Evolutionary conservation across 2,113 vertebrate species (phyloP).

Genomic region (Gopherus evgoodei): DNA sequence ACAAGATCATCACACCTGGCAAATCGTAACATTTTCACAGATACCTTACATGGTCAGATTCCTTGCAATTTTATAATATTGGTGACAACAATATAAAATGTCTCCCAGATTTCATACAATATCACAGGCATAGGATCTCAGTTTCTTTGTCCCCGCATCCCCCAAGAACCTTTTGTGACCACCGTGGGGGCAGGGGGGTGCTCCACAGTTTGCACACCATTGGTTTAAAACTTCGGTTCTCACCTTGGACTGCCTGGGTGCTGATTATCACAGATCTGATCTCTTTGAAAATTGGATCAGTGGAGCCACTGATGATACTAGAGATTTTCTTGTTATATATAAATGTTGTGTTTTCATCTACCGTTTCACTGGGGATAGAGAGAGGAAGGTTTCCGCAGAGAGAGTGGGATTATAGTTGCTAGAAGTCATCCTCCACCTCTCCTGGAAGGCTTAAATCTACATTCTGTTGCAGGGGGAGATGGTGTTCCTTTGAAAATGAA

Average conservation of each 20-base stretch:
- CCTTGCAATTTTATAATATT: too few relatives aligned
- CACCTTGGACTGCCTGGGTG: background rate
- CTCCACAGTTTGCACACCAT: background rate
- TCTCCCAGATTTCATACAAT: too few relatives aligned
- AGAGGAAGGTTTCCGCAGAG: background rate
- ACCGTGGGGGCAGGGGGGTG: too few relatives aligned
- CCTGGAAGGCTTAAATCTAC: background rate
- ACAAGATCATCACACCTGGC: too few relatives aligned
- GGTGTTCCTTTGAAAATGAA: background rate
- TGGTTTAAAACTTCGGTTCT: background rate
- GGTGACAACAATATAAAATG: too few relatives aligned
- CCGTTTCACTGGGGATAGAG: background rate
- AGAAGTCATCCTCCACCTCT: background rate
- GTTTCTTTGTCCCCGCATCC: background rate
- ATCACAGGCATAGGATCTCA: background rate
- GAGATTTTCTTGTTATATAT: background rate
- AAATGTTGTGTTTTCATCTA: background rate
- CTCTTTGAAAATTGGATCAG: conserved; percentile 9
- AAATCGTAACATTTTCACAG: too few relatives aligned
- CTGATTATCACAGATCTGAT: background rate
- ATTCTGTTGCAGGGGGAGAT: fast-evolving
- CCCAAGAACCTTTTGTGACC: background rate
- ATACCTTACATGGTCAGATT: too few relatives aligned
- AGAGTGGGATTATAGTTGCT: background rate
- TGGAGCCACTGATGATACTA: background rate